These are phyloP conservation scores for Drosophila nasuta DNA, from an alignment of 1,140 invertebrate species.

Conservation along the genomic window DNA sequence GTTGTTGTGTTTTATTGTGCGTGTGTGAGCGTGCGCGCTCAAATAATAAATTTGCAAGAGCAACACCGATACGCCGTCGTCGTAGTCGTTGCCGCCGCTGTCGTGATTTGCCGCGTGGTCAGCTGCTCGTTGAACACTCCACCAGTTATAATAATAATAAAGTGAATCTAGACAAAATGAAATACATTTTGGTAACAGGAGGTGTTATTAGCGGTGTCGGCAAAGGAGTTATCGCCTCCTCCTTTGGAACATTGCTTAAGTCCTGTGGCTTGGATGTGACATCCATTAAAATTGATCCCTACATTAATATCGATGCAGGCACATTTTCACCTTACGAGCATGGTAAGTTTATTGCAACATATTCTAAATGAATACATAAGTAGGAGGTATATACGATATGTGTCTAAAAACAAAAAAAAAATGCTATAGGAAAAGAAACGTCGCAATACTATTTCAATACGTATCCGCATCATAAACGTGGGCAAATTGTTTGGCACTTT, in stretches of 20 bases:
- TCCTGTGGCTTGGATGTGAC: conserved; percentile 96
- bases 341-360: conserved; percentile 87
- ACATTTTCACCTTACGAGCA: conserved; percentile 99
- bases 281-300: conserved; percentile 99
- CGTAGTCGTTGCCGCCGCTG: neutral
- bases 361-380: neutral
- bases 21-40: conserved; percentile 6
- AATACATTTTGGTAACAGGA: conserved; percentile 98
- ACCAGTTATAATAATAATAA: neutral
- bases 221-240: conserved; percentile 98
- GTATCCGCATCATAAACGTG: conserved; percentile 8
- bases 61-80: neutral
- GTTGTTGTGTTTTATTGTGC: conserved; percentile 5
- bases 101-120: conserved; percentile 21
- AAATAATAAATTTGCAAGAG: conserved; percentile 12
- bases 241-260: conserved; percentile 97
- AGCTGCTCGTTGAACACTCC: neutral
- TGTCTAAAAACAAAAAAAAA: neutral
- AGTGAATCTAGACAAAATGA: conserved; percentile 56
- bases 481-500: conserved; percentile 52
- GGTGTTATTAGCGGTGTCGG: conserved; percentile 99
- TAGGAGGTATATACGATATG: neutral
- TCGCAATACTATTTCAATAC: conserved; percentile 34
- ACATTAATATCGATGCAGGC: conserved; percentile 99
- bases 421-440: conserved; percentile 19